phyloP scores from a whole-genome alignment of 1,140 invertebrate species.

The Trichogramma pretiosum region DNA sequence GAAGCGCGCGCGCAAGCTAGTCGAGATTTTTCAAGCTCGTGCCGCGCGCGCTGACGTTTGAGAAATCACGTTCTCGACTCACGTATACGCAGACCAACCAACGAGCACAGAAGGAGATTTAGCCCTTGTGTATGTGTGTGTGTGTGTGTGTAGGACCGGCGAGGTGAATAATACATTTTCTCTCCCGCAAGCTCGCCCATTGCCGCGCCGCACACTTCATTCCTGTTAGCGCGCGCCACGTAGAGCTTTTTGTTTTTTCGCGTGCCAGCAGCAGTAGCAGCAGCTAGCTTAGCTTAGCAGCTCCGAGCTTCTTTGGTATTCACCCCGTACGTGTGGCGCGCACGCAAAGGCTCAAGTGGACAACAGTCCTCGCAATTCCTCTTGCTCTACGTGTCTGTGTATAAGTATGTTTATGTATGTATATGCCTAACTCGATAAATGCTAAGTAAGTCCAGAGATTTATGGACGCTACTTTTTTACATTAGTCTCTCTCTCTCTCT shows the following conservation, averaged over 20 bases:
- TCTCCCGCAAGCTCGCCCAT: not conserved
- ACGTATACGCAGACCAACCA: slow-evolving; percentile 31
- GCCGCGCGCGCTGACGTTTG: slow-evolving; percentile 26
- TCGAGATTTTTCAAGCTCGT: slow-evolving; percentile 29
- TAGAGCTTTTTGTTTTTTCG: not conserved
- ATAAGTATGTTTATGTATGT: too few relatives aligned
- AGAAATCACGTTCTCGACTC: slow-evolving; percentile 36
- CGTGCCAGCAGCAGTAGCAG: not conserved
- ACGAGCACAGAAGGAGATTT: too few relatives aligned
- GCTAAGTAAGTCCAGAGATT: slow-evolving; percentile 6
- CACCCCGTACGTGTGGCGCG: not conserved
- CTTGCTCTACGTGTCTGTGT: not conserved
- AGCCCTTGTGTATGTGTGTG: too few relatives aligned
- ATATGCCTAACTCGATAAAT: slow-evolving; percentile 15
- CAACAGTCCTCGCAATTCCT: not conserved
- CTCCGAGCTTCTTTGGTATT: slow-evolving; percentile 3
- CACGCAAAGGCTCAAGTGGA: not conserved
- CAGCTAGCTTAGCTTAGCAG: slow-evolving; percentile 18
- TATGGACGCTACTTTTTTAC: slow-evolving; percentile 1
- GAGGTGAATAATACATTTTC: too few relatives aligned
- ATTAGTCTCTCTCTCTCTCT: slow-evolving; percentile 4
- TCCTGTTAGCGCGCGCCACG: not conserved
- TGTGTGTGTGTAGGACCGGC: too few relatives aligned
- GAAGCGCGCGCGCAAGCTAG: too few relatives aligned
- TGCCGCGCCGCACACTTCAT: not conserved